Percentiles rank a stretch among this genome's conserved stretches.
Conservation (phyloP, 2,888 invertebrate genomes). For the Drosophila mettleri region DNA sequence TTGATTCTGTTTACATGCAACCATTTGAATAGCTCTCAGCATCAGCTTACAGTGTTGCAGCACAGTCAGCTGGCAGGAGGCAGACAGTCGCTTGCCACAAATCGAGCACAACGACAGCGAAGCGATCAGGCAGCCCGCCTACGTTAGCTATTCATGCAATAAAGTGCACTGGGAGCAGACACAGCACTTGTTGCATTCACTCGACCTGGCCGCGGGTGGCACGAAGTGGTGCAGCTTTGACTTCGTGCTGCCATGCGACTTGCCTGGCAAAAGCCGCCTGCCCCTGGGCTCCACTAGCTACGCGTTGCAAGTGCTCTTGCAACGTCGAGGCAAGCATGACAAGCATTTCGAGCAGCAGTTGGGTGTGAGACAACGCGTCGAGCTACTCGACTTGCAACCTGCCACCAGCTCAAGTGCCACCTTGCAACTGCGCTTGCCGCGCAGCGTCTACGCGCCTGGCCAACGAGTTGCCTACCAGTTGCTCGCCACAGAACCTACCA, state of each 20-base stretch:
- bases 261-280: constrained; percentile 60
- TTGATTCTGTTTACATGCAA: too few relatives aligned
- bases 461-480: constrained; percentile 57
- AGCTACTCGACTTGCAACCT: constrained; percentile 49
- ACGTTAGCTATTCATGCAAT: constrained; percentile 35
- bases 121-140: constrained; percentile 18
- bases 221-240: constrained; percentile 36
- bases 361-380: constrained; percentile 53
- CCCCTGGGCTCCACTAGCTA: constrained; percentile 58
- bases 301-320: constrained; percentile 46
- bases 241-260: constrained; percentile 52
- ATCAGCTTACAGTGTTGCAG: constrained; percentile 57
- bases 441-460: constrained; percentile 70
- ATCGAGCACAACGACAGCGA: constrained; percentile 71
- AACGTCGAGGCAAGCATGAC: constrained; percentile 50
- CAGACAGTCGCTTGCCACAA: constrained; percentile 11
- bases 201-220: constrained; percentile 29
- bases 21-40: constrained; percentile 52
- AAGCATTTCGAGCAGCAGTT: constrained; percentile 63
- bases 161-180: constrained; percentile 46
- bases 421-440: constrained; percentile 42
- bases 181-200: constrained; percentile 20
- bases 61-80: constrained; percentile 59
- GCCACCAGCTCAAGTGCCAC: constrained; percentile 1
- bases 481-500: not conserved